A percentile compares a stretch with the other conserved stretches of the same genome.
Evolutionary conservation across 2,888 invertebrate genomes (phyloP).

Genomic region (Cetonia aurata): DNA sequence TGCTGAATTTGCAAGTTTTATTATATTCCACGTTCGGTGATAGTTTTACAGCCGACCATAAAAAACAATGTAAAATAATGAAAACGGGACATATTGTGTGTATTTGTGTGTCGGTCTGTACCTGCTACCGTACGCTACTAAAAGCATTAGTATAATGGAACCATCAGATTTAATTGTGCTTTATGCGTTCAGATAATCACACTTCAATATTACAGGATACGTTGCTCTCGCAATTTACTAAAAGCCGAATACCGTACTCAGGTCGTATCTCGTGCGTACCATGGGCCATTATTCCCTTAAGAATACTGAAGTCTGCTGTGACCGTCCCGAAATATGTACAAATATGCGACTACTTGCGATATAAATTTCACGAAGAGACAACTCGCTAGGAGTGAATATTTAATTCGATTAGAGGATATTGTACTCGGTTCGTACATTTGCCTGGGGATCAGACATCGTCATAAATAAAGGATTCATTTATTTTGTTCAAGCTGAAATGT

Average conservation of each 20-base stretch:
- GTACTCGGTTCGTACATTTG: too few relatives aligned
- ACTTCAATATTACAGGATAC: conserved; percentile 10
- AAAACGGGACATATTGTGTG: too few relatives aligned
- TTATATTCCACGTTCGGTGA: conserved; percentile 1
- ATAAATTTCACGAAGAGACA: not conserved
- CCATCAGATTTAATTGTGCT: conserved; percentile 30
- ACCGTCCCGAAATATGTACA: not conserved
- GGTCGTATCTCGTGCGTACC: not conserved
- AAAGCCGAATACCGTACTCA: not conserved
- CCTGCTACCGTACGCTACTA: not conserved
- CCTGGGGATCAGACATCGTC: too few relatives aligned
- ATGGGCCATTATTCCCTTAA: conserved; percentile 9
- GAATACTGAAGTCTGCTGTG: not conserved
- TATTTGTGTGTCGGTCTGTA: too few relatives aligned
- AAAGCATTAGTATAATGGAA: conserved; percentile 33
- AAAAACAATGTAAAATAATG: not conserved
- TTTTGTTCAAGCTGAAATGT: too few relatives aligned
- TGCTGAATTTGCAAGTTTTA: conserved; percentile 18
- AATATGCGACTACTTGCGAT: not conserved
- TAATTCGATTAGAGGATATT: too few relatives aligned
- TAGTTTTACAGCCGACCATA: conserved; percentile 15
- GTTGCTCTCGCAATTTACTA: not conserved
- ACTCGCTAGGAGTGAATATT: not conserved
- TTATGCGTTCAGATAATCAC: conserved; percentile 23
- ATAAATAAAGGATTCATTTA: too few relatives aligned